Conservation (phyloP, 2,113 vertebrate genomes). For the Orientallactaga bullata region DNA sequence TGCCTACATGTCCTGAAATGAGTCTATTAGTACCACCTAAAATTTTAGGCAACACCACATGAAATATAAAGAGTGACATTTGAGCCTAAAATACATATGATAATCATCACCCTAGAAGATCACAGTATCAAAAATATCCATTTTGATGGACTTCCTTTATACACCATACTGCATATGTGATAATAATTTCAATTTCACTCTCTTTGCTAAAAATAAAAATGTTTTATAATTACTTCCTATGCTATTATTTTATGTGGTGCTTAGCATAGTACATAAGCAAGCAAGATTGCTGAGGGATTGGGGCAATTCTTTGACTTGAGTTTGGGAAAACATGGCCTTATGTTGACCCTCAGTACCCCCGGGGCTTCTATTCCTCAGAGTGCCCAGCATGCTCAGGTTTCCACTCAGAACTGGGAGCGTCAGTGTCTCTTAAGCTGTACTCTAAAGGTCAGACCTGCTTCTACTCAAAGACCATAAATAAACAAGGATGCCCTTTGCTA, state of each 20-base stretch:
- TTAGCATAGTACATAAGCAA: background rate
- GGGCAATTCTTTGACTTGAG: background rate
- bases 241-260: background rate
- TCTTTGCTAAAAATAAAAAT: background rate
- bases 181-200: slow-evolving; percentile 14
- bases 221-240: background rate
- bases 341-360: background rate
- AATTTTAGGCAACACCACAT: background rate
- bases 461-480: slow-evolving; percentile 36
- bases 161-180: background rate
- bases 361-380: background rate
- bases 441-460: background rate
- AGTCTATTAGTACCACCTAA: background rate
- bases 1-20: background rate
- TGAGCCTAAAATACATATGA: slow-evolving; percentile 55
- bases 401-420: background rate
- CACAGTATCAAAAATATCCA: slow-evolving; percentile 28
- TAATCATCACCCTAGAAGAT: background rate
- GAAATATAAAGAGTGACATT: background rate
- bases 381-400: background rate
- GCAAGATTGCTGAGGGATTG: background rate
- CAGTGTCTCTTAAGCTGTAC: background rate
- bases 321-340: slow-evolving; percentile 36
- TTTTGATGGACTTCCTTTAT: slow-evolving; percentile 12
- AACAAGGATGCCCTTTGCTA: background rate